Evolutionary conservation across 2,113 vertebrate species (phyloP), one percentile per base, ranked within the genome.

Genomic region (Thamnaconus septentrionalis): DNA sequence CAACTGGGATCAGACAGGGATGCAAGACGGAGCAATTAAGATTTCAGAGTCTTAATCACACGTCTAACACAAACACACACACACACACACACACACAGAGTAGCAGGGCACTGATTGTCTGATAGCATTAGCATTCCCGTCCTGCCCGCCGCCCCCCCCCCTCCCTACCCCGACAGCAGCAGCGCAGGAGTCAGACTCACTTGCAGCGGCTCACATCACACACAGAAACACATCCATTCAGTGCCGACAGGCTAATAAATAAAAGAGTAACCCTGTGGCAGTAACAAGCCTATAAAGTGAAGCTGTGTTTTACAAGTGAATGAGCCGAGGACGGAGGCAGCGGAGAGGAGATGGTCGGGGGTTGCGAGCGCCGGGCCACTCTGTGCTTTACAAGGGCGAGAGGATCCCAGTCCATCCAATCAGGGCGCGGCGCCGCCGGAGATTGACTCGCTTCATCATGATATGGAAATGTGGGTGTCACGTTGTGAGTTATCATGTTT

Each of bases 251-350:
- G 75, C 84, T 76, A 86, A 91, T 89, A 87, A 91, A 91, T 90
- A 92, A 89, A 87, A 89, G 72, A 88, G 80, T 77, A 87, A 88
- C 83, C 82, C 81, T 50, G 61, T 76, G 78, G 83, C 85, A 89
- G 87, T 88, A 88, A 89, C 84, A 86, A 89, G 85, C 86, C 80
- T 77, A 79, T 89, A 88, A 91, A 91, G 78, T 81, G 81, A 76
- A 83, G 79, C 86, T 86, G 75, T 88, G 89, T 91, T 89, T 90
- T 87, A 89, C 87, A 90, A 87, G 87, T 88, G 84, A 90, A 85
- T 81, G 79, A 85, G 18, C 18, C 18, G 18, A 31, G 18, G 80
- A 88, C n/a, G 56, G n/a, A n/a, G 84, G 82, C 69, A 58, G 69
- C 60, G 57, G 65, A 81, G 85, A 87, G 78, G 85, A 31, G 80